phyloP scores from a whole-genome alignment of 2,113 vertebrate genomes.

The Calidris pugnax region DNA sequence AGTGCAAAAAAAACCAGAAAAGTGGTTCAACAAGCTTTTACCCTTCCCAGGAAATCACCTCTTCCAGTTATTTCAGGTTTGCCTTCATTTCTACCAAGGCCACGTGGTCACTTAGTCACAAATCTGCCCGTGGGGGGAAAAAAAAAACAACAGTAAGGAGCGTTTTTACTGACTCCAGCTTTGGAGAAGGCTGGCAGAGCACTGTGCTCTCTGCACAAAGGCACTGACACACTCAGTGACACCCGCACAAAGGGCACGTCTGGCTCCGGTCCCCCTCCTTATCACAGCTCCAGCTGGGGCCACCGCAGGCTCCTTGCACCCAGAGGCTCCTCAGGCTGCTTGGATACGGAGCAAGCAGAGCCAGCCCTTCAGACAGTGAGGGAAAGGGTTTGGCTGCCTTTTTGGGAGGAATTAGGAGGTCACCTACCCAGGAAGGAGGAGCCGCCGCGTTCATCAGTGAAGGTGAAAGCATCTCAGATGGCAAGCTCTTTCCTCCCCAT shows the following conservation, averaged over 20 bases:
- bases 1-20: neutral
- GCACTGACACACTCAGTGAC: neutral
- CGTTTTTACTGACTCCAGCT: neutral
- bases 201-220: neutral
- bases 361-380: neutral
- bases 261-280: neutral
- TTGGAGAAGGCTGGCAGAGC: neutral
- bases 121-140: neutral
- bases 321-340: neutral
- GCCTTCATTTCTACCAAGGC: neutral
- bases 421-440: neutral
- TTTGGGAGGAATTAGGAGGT: neutral
- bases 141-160: neutral
- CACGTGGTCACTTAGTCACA: neutral
- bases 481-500: neutral
- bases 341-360: neutral
- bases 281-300: fast-evolving
- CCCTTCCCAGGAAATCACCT: neutral
- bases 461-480: neutral
- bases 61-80: neutral
- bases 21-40: neutral
- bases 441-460: neutral
- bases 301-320: neutral
- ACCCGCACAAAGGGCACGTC: neutral
- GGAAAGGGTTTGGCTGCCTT: neutral